Conservation (phyloP, 2,797 vertebrate species). For the Enteromius mattozi region DNA sequence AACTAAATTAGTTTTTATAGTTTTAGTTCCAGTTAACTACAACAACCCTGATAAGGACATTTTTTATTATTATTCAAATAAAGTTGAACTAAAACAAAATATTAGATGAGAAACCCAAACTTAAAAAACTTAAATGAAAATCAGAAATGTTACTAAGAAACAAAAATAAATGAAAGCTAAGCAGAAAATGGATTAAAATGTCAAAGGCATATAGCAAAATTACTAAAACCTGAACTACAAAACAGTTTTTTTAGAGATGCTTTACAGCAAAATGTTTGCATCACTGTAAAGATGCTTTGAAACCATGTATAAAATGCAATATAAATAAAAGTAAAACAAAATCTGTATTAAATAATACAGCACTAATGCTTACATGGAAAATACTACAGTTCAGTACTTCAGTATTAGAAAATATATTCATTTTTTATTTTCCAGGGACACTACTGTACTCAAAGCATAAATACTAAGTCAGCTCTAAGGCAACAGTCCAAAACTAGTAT, state of each 20-base stretch:
- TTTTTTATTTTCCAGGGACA: neutral
- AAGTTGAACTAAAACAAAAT: neutral
- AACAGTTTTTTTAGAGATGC: neutral
- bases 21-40: neutral
- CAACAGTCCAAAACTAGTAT: slow-evolving; percentile 8
- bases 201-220: neutral
- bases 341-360: neutral
- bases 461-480: slow-evolving; percentile 14
- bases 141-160: neutral
- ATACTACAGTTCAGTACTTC: neutral
- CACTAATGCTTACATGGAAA: neutral
- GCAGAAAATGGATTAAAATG: neutral
- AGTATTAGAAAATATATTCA: neutral
- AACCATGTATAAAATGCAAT: neutral
- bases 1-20: neutral
- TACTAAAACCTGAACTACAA: neutral
- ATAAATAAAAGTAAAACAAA: neutral
- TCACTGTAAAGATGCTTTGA: neutral
- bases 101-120: neutral
- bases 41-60: neutral
- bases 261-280: neutral
- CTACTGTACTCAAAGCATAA: neutral
- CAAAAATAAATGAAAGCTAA: neutral
- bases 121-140: neutral
- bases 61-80: neutral